A percentile compares a stretch with the other conserved stretches of the same genome.
Conservation (phyloP, 1,140 invertebrate genomes). For the Hyles vespertilio region DNA sequence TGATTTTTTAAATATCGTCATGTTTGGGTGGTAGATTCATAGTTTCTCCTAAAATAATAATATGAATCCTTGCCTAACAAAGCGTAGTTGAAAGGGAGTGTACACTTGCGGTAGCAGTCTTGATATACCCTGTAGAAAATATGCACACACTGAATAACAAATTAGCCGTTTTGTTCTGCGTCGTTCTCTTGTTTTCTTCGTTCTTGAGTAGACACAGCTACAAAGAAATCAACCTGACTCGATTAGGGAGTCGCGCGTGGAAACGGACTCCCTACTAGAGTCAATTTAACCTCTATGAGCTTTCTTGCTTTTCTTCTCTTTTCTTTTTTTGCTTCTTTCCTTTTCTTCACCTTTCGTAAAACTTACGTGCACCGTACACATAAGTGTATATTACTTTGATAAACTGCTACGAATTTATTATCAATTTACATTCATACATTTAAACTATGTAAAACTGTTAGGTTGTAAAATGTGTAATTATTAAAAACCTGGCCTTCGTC, state of each 20-base stretch:
- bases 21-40: no score
- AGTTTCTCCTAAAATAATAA: no score
- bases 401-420: no score
- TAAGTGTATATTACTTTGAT: no score
- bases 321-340: conserved; percentile 28
- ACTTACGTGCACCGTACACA: neutral
- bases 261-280: conserved; percentile 97
- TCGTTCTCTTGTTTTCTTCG: conserved; percentile 16
- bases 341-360: conserved; percentile 12
- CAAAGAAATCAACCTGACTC: conserved; percentile 95
- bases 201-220: conserved; percentile 70
- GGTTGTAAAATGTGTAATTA: no score
- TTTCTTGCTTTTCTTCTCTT: conserved; percentile 24
- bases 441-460: neutral
- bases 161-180: neutral
- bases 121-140: neutral
- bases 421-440: neutral
- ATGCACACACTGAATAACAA: neutral
- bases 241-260: conserved; percentile 92
- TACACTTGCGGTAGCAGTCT: neutral
- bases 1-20: no score
- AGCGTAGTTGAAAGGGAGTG: no score
- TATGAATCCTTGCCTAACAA: no score
- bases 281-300: conserved; percentile 95
- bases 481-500: no score